A percentile compares a stretch with the other conserved stretches of the same genome.
phyloP scores from a whole-genome alignment of 2,888 invertebrate species.

The Dinocampus coccinellae region DNA sequence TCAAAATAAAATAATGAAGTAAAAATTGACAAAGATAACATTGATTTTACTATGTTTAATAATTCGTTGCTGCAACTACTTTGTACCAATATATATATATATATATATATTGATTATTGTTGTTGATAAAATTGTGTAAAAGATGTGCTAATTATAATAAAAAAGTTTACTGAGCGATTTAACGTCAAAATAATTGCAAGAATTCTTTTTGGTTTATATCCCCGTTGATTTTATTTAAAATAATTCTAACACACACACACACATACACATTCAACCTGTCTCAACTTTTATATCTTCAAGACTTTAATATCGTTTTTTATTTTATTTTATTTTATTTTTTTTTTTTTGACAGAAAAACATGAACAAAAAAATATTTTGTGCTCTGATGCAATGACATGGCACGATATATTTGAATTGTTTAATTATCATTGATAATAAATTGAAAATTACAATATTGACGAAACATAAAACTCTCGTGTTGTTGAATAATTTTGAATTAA shows the following conservation, averaged over 20 bases:
- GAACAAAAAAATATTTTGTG: background rate
- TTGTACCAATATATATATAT: slow-evolving; percentile 5
- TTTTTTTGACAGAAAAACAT: background rate
- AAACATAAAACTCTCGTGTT: background rate
- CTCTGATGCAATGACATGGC: slow-evolving; percentile 12
- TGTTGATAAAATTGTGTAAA: slow-evolving; percentile 3
- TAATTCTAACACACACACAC: background rate
- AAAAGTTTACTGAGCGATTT: background rate
- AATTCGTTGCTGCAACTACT: slow-evolving; percentile 34
- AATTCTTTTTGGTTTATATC: background rate
- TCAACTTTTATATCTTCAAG: too few relatives aligned
- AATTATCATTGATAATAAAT: slow-evolving; percentile 1
- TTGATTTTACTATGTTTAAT: slow-evolving; percentile 4
- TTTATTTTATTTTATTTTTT: too few relatives aligned
- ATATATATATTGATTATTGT: slow-evolving; percentile 2
- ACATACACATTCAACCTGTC: too few relatives aligned
- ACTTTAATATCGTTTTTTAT: background rate
- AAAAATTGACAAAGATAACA: background rate
- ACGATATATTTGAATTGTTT: slow-evolving; percentile 8
- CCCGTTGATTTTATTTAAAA: background rate
- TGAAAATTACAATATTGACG: background rate
- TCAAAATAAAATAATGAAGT: too few relatives aligned
- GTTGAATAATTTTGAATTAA: background rate
- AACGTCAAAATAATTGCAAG: background rate
- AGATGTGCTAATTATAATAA: background rate